Conservation (phyloP, 2,113 vertebrate species). For the Vulpes vulpes region DNA sequence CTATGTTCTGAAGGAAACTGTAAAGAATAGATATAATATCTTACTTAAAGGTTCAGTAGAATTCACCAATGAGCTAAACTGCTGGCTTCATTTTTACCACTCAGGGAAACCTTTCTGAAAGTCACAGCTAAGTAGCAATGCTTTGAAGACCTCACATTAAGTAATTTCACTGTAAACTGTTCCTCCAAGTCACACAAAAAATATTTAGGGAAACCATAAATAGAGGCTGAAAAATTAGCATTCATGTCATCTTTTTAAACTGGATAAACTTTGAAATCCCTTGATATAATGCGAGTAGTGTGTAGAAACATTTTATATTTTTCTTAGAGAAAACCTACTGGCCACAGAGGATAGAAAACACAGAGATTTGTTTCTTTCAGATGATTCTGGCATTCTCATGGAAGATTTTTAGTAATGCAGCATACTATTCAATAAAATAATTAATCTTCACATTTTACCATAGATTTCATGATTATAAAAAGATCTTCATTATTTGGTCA, state of each 20-base stretch:
- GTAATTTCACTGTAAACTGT: neutral
- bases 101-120: neutral
- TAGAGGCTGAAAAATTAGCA: neutral
- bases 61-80: neutral
- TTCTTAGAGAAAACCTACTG: neutral
- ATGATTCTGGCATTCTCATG: neutral
- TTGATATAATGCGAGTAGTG: neutral
- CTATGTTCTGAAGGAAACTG: neutral
- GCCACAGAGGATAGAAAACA: neutral
- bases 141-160: neutral
- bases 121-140: neutral
- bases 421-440: neutral
- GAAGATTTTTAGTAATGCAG: neutral
- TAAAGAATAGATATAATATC: neutral
- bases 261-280: neutral
- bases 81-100: neutral
- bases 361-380: neutral
- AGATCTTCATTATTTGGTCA: neutral
- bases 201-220: neutral
- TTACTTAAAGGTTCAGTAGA: neutral
- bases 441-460: neutral
- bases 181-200: neutral
- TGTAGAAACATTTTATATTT: neutral
- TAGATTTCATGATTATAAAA: neutral
- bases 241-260: neutral